A percentile compares a stretch with the other conserved stretches of the same genome.
phyloP scores from a whole-genome alignment of 2,797 vertebrate genomes.

The Ateles fusciceps region DNA sequence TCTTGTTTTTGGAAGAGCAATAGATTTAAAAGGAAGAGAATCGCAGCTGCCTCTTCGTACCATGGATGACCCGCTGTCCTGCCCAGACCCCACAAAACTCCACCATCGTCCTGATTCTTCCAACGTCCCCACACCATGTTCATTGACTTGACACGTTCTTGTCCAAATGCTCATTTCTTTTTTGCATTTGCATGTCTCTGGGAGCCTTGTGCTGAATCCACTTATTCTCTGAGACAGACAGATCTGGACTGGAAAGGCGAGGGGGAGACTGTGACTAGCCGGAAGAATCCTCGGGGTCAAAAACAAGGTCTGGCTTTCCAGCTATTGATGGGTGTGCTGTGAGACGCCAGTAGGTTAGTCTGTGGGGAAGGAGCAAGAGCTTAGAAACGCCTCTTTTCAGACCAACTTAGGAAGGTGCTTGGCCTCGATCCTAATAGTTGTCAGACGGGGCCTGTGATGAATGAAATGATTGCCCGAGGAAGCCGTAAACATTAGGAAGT shows the following conservation, averaged over 20 bases:
- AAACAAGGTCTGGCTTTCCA: neutral
- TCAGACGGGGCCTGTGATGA: neutral
- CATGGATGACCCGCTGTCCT: neutral
- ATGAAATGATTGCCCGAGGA: neutral
- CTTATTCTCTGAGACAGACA: neutral
- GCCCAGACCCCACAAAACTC: neutral
- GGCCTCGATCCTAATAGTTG: neutral
- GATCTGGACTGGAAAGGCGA: neutral
- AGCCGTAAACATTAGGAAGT: neutral
- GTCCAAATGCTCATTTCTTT: neutral
- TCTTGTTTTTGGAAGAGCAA: conserved; percentile 7
- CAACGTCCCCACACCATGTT: neutral
- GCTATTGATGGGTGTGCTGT: too few species aligned
- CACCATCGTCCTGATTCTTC: fast-evolving
- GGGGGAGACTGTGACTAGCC: neutral
- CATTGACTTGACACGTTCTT: neutral
- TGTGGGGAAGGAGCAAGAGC: neutral
- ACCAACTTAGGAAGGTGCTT: neutral
- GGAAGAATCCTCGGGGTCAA: neutral
- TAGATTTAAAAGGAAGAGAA: conserved; percentile 46
- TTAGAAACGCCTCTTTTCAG: neutral
- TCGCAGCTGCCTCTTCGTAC: conserved; percentile 3
- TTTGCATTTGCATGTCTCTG: neutral
- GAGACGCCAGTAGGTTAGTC: neutral
- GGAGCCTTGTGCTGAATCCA: neutral